phyloP scores from a whole-genome alignment of 2,888 invertebrate genomes.

The Pristionchus japonicus region DNA sequence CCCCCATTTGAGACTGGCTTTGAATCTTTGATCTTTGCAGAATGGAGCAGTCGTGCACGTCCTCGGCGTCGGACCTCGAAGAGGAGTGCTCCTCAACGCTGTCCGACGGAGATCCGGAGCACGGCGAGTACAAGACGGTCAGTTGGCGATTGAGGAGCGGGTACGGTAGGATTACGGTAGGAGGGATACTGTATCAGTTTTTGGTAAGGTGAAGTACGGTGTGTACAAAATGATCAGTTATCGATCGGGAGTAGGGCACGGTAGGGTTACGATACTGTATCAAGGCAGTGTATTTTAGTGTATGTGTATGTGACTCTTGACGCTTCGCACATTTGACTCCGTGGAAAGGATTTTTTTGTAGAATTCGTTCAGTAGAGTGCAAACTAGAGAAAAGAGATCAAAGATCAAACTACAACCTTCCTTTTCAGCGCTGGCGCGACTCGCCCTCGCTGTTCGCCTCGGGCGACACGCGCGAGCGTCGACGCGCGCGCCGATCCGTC shows the following conservation, averaged over 20 bases:
- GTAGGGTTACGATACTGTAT: neutral
- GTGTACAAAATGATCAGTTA: neutral
- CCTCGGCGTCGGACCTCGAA: neutral
- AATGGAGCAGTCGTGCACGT: neutral
- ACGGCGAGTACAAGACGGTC: slow-evolving; percentile 20
- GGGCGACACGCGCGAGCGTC: slow-evolving; percentile 3
- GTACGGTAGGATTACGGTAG: neutral
- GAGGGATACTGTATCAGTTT: too few relatives aligned
- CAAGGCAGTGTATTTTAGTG: neutral
- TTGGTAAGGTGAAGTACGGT: neutral
- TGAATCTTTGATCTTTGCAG: neutral
- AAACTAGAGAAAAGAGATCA: neutral
- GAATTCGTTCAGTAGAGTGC: too few relatives aligned
- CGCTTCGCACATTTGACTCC: neutral
- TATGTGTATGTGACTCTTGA: neutral
- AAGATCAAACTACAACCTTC: neutral
- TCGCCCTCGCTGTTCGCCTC: neutral
- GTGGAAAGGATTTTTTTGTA: too few relatives aligned
- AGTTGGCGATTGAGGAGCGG: neutral
- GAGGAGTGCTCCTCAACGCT: neutral
- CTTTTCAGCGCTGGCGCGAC: slow-evolving; percentile 15
- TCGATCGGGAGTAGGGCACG: neutral
- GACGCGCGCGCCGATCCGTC: neutral
- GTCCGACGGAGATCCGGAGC: slow-evolving; percentile 10
- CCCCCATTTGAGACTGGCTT: too few relatives aligned